Evolutionary conservation across 1,140 invertebrate species (phyloP), one percentile per base, ranked within the genome.

Genomic region (Drosophila malerkotliana): DNA sequence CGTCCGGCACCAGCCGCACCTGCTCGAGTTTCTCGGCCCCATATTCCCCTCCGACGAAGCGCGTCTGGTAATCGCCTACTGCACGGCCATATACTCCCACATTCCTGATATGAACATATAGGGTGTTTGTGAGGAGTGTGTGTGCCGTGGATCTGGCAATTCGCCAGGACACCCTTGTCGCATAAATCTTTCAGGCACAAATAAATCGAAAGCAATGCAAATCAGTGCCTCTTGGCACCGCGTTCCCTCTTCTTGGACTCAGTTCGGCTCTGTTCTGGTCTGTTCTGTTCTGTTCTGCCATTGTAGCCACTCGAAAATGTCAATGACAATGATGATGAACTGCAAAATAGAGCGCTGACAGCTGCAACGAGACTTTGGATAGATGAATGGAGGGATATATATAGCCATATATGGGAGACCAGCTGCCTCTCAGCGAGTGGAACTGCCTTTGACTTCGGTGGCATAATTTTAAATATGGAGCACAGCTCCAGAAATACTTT

Each of bases 301-400:
- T 87, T 85, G 82, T 88, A 82, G 80, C 82, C 83, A 87, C 82
- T 87, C 83, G 61, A 88, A 88, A 88, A 82, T 83, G 83, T 79
- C 83, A 88, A 83, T 88, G 83, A 88, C 83, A 88, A 88, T 88
- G 83, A 88, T 88, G 83, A 88, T 88, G 83, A 88, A 88, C 79
- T 83, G 83, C 79, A 88, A 82, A 88, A 88, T 88, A 76, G 83
- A 79, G 76, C 83, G 68, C 79, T 88, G 83, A 88, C 83, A 88
- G 83, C 83, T 88, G 84, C 84, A 83, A 83, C 83, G 67, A 83
- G 83, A 89, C 83, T 72, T 62, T 82, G 77, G 62, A 82, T 78
- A 54, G 74, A 87, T 85, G 56, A 61, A 64, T 78, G 26, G 53
- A 72, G 58, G 18, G 57, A 75, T 60, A 44, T 47, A 24, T 21